Conservation (phyloP, 2,888 invertebrate genomes). For the Lasiommata megera region DNA sequence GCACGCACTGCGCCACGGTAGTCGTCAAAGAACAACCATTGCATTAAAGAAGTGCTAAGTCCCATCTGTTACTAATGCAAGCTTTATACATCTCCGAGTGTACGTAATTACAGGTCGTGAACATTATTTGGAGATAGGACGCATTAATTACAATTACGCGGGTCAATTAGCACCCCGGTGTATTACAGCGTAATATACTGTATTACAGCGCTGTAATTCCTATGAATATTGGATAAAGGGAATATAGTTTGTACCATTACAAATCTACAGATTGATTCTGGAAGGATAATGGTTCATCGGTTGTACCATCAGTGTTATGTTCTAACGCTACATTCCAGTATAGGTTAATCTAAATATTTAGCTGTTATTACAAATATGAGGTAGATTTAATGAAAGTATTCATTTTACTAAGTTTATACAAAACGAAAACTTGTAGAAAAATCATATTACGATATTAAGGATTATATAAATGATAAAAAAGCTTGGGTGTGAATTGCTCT, state of each 20-base stretch:
- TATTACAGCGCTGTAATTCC: conserved; percentile 12
- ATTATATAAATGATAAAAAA: no score
- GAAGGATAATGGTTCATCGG: not conserved
- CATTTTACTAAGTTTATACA: no score
- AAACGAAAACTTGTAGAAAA: no score
- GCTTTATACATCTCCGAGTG: not conserved
- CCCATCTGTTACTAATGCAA: not conserved
- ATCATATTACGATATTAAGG: no score
- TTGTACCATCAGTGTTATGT: not conserved
- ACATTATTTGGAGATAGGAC: conserved; percentile 15
- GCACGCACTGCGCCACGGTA: no score
- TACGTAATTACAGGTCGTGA: conserved; percentile 5
- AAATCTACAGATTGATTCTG: not conserved
- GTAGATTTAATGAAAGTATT: no score
- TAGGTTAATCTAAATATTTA: no score
- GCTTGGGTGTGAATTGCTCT: no score
- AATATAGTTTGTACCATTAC: not conserved
- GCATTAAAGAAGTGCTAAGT: no score
- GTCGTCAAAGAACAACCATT: no score
- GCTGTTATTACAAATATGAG: no score
- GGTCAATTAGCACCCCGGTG: conserved; percentile 17
- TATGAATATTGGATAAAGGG: conserved; percentile 1
- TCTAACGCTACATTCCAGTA: no score
- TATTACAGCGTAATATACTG: conserved; percentile 2
- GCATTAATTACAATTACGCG: conserved; percentile 28